Conservation (phyloP, 2,113 vertebrate genomes). For the Podiceps cristatus region DNA sequence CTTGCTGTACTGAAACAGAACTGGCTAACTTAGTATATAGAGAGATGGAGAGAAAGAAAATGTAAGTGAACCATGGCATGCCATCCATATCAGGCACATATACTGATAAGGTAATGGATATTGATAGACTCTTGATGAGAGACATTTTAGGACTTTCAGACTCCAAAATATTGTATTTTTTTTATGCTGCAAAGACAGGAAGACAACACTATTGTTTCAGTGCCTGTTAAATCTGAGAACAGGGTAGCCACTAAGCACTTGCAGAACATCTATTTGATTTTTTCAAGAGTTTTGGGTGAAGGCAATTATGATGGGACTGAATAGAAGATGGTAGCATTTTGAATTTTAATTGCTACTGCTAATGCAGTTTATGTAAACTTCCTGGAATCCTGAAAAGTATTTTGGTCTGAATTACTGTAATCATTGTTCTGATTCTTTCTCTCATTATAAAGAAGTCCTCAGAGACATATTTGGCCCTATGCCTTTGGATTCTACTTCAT, state of each 20-base stretch:
- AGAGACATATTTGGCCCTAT: neutral
- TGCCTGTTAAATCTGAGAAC: neutral
- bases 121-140: conserved; percentile 14
- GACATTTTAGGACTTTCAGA: conserved; percentile 27
- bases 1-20: neutral
- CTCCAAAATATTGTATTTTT: conserved; percentile 7
- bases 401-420: conserved; percentile 47
- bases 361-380: conserved; percentile 35
- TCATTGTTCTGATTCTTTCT: conserved; percentile 18
- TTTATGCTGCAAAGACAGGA: conserved; percentile 20
- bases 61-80: neutral
- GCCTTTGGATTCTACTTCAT: neutral
- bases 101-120: conserved; percentile 34
- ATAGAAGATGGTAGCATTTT: neutral
- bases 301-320: neutral
- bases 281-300: neutral
- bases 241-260: neutral
- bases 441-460: neutral
- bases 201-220: neutral
- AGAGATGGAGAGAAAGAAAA: conserved; percentile 39
- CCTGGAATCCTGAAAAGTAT: conserved; percentile 49
- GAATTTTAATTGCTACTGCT: conserved; percentile 15
- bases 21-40: neutral
- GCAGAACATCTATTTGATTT: neutral
- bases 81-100: neutral